phyloP scores from a whole-genome alignment of 2,888 invertebrate genomes.

The Brachyopa scutellaris region DNA sequence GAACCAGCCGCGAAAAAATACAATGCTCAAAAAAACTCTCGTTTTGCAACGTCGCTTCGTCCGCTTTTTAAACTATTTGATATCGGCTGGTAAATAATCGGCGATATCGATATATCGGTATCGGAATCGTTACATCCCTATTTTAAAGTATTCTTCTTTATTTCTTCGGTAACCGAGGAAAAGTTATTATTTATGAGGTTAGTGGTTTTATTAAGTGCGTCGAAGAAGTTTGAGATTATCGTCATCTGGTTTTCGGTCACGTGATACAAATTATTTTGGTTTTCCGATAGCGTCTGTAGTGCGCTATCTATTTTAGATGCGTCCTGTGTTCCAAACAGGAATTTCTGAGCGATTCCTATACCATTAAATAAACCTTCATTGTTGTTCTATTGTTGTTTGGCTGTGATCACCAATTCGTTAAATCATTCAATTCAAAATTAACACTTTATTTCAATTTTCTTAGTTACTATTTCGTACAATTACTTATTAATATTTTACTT shows the following conservation, averaged over 20 bases:
- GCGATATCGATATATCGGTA: no score
- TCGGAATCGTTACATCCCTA: no score
- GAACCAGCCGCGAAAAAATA: no score
- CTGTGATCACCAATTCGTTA: no score
- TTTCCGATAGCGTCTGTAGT: not conserved
- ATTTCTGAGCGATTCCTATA: slow-evolving; percentile 10
- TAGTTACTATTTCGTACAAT: no score
- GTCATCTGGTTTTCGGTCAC: slow-evolving; percentile 20
- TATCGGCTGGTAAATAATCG: no score
- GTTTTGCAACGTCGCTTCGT: no score
- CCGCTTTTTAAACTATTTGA: no score
- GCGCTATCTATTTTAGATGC: slow-evolving; percentile 1
- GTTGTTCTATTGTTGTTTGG: not conserved
- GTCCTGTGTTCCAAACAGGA: slow-evolving; percentile 4
- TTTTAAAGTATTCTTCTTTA: not conserved
- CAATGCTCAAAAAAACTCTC: no score
- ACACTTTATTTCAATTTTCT: no score
- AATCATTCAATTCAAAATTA: no score
- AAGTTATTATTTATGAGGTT: slow-evolving; percentile 14
- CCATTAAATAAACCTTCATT: slow-evolving; percentile 4
- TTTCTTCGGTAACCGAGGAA: not conserved
- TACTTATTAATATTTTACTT: no score
- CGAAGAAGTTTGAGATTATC: not conserved
- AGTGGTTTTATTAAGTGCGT: slow-evolving; percentile 3
- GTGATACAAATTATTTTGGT: slow-evolving; percentile 1